Conservation (phyloP, 2,113 vertebrate genomes). For the Euleptes europaea region DNA sequence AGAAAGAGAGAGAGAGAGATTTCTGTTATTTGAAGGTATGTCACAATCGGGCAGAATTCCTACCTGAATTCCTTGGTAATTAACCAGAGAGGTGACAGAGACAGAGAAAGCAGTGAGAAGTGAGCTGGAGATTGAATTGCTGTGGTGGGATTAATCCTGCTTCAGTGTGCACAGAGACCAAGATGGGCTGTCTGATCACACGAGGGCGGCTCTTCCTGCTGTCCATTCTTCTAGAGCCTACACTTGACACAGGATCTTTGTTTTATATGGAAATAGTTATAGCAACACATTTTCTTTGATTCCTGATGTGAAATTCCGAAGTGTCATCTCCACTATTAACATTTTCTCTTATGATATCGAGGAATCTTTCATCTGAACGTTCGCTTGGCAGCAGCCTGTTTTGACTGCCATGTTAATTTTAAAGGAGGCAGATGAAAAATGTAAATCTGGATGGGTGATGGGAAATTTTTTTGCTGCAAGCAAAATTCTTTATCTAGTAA, state of each 20-base stretch:
- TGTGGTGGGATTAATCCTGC: neutral
- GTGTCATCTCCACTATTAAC: neutral
- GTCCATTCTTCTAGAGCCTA: neutral
- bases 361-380: neutral
- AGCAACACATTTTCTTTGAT: neutral
- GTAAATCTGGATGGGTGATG: neutral
- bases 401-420: neutral
- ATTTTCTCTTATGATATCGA: neutral
- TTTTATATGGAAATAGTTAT: neutral
- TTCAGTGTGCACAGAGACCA: fast-evolving
- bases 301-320: neutral
- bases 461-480: neutral
- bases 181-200: neutral
- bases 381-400: neutral
- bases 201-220: neutral
- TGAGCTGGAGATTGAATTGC: fast-evolving
- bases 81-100: neutral
- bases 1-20: neutral
- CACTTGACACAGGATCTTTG: neutral
- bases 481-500: neutral
- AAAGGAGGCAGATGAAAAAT: neutral
- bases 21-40: neutral
- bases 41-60: neutral
- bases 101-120: neutral
- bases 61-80: neutral